Conservation (phyloP, 2,888 invertebrate species). For the Diogma glabrata region DNA sequence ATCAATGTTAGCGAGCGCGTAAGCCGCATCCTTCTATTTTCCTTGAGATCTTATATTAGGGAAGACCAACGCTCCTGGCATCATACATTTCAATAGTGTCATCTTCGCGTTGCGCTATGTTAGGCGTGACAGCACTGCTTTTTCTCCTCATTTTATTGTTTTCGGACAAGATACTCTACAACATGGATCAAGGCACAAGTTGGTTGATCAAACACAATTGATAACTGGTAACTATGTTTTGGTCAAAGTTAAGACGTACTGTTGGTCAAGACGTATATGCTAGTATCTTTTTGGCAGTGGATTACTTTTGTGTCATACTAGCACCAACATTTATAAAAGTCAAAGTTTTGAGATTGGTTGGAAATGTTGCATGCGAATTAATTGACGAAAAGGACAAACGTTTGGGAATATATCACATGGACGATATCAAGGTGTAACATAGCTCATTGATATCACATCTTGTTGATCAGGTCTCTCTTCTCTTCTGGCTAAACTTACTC, state of each 20-base stretch:
- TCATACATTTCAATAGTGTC: background rate
- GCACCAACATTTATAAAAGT: too few species aligned
- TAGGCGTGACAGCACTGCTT: slow-evolving; percentile 6
- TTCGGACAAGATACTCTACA: slow-evolving; percentile 4
- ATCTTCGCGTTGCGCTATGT: slow-evolving; percentile 6
- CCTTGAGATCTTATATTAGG: background rate
- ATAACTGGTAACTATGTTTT: background rate
- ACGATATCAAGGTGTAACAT: too few species aligned
- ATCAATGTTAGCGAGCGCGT: background rate
- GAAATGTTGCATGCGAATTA: too few species aligned
- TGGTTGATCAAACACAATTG: background rate
- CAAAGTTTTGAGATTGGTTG: too few species aligned
- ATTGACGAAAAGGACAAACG: too few species aligned
- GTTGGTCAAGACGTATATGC: too few species aligned
- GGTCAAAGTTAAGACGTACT: background rate
- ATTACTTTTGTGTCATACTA: too few species aligned
- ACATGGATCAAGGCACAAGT: background rate
- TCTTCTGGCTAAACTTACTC: too few species aligned
- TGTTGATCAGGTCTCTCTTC: too few species aligned
- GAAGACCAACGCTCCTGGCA: background rate
- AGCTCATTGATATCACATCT: too few species aligned
- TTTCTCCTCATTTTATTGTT: slow-evolving; percentile 15
- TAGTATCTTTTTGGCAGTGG: too few species aligned
- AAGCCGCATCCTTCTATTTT: background rate
- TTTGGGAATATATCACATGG: too few species aligned